phyloP scores from a whole-genome alignment of 2,888 invertebrate genomes.

The Stomorhina lunata region DNA sequence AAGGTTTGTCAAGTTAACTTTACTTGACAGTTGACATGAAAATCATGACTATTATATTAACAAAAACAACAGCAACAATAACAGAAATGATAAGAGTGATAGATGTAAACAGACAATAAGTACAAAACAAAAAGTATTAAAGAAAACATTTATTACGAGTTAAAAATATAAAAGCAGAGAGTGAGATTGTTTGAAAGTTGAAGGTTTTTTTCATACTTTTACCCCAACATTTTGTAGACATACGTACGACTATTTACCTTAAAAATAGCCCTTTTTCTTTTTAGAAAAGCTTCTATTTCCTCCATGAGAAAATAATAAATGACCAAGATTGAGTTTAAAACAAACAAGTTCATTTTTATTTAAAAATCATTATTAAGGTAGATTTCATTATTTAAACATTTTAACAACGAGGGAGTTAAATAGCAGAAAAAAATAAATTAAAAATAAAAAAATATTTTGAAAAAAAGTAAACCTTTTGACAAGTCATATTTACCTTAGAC shows the following conservation, averaged over 20 bases:
- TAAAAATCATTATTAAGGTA: neutral
- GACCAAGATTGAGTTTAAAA: conserved; percentile 21
- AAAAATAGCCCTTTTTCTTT: neutral
- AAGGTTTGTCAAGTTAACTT: conserved; percentile 53
- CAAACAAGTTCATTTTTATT: conserved; percentile 28
- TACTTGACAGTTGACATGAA: conserved; percentile 65
- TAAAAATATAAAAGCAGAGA: too few species aligned
- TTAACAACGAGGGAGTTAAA: too few species aligned
- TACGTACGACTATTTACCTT: neutral
- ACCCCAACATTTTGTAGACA: neutral
- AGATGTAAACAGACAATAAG: neutral
- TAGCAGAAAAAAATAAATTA: neutral
- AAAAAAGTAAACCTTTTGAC: neutral
- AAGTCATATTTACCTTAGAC: conserved; percentile 1
- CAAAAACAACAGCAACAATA: conserved; percentile 15
- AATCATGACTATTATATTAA: conserved; percentile 63
- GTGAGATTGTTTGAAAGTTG: neutral
- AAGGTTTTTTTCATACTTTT: neutral
- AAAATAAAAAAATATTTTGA: neutral
- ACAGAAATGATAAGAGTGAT: conserved; percentile 17
- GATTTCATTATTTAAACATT: neutral
- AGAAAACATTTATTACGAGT: neutral
- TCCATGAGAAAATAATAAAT: conserved; percentile 3
- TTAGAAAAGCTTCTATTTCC: too few species aligned
- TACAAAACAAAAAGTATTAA: neutral